Evolutionary conservation across 2,113 vertebrate genomes (phyloP).

Genomic region (Plestiodon gilberti): DNA sequence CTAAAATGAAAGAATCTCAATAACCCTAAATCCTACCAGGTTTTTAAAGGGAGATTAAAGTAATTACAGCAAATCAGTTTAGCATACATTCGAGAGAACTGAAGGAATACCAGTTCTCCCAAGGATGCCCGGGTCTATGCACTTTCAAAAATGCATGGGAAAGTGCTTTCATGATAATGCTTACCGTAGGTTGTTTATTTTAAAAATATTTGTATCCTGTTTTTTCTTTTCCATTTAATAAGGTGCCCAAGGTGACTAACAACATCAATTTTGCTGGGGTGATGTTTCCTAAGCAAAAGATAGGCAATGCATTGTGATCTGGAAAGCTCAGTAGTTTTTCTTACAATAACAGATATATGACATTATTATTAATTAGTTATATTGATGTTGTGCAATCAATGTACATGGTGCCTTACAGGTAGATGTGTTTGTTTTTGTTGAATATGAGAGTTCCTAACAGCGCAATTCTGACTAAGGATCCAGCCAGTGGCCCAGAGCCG

Average conservation of each 20-base stretch:
- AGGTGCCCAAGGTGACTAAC: too few relatives aligned
- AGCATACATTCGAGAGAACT: slow-evolving; percentile 25
- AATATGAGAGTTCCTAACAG: too few relatives aligned
- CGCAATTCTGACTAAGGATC: too few relatives aligned
- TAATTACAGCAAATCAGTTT: slow-evolving; percentile 39
- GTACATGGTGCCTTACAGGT: too few relatives aligned
- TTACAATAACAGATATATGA: not conserved
- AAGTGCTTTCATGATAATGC: not conserved
- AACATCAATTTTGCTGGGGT: not conserved
- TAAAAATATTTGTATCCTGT: too few relatives aligned
- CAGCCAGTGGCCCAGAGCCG: too few relatives aligned
- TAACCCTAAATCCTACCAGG: slow-evolving; percentile 27
- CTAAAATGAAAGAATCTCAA: slow-evolving; percentile 21
- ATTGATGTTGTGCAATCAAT: too few relatives aligned
- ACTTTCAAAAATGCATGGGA: slow-evolving; percentile 37
- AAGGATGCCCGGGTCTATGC: slow-evolving; percentile 7
- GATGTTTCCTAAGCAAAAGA: slow-evolving; percentile 17
- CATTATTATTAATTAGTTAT: too few relatives aligned
- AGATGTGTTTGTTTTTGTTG: too few relatives aligned
- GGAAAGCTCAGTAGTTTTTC: not conserved
- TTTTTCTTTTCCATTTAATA: too few relatives aligned
- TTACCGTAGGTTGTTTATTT: too few relatives aligned
- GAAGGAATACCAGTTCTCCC: slow-evolving; percentile 29
- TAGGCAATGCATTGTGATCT: not conserved
- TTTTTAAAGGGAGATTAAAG: slow-evolving; percentile 42